Conservation (phyloP, 2,797 vertebrate genomes). For the Gobionotothen gibberifrons region DNA sequence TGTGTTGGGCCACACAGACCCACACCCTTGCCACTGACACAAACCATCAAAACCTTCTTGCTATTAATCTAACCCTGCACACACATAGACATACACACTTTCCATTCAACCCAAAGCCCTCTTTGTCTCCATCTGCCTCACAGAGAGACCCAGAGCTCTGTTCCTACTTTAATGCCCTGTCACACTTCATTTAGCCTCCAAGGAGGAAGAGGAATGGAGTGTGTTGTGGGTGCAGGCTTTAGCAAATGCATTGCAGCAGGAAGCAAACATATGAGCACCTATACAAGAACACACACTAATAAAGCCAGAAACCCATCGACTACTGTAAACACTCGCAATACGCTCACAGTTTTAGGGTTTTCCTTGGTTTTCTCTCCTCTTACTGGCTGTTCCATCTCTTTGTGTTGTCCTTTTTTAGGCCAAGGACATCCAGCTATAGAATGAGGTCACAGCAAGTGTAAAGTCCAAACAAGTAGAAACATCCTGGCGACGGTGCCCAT, state of each 20-base stretch:
- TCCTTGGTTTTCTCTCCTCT: neutral
- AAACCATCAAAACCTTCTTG: slow-evolving; percentile 37
- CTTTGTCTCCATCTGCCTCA: slow-evolving; percentile 33
- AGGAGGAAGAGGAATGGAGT: slow-evolving; percentile 52
- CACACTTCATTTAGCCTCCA: slow-evolving; percentile 68
- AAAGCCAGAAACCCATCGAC: slow-evolving; percentile 19
- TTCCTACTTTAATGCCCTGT: slow-evolving; percentile 64
- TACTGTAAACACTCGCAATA: slow-evolving; percentile 29
- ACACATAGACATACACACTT: slow-evolving; percentile 8
- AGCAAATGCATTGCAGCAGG: slow-evolving; percentile 31
- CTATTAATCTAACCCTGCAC: slow-evolving; percentile 38
- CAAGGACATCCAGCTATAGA: slow-evolving; percentile 61
- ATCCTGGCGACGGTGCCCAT: slow-evolving; percentile 32
- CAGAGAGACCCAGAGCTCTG: slow-evolving; percentile 39
- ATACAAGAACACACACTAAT: slow-evolving; percentile 12
- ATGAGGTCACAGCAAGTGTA: slow-evolving; percentile 58
- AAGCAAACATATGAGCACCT: slow-evolving; percentile 26
- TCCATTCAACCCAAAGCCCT: slow-evolving; percentile 20
- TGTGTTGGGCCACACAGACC: slow-evolving; percentile 41
- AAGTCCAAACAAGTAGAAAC: slow-evolving; percentile 57
- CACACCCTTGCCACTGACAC: slow-evolving; percentile 47
- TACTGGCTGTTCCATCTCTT: slow-evolving; percentile 28
- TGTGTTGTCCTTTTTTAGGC: slow-evolving; percentile 40
- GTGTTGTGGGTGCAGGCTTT: slow-evolving; percentile 31
- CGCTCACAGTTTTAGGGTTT: slow-evolving; percentile 1